Percentiles rank a stretch among this genome's conserved stretches.
phyloP scores from a whole-genome alignment of 2,888 invertebrate species.

The Apoderus coryli region DNA sequence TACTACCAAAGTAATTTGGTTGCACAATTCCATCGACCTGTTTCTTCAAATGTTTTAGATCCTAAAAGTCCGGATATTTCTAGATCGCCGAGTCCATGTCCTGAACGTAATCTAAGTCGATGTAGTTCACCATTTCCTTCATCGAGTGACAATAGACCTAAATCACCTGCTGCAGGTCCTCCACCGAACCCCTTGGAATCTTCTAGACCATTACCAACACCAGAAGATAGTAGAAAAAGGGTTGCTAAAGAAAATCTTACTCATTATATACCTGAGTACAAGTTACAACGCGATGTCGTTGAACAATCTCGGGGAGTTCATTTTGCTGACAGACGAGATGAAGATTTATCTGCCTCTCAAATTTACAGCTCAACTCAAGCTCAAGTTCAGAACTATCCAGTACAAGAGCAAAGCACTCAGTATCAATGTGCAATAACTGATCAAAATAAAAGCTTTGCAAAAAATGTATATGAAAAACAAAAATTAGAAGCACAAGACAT shows the following conservation, averaged over 20 bases:
- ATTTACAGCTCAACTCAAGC: slow-evolving; percentile 18
- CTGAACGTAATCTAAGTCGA: slow-evolving; percentile 26
- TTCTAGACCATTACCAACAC: slow-evolving; percentile 23
- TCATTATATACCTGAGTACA: slow-evolving; percentile 27
- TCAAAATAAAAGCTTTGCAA: slow-evolving; percentile 1
- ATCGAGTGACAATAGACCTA: slow-evolving; percentile 32
- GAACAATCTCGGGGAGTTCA: slow-evolving; percentile 20
- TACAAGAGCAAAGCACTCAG: slow-evolving; percentile 7
- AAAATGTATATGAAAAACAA: slow-evolving; percentile 10
- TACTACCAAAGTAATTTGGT: slow-evolving; percentile 66
- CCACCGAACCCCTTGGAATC: slow-evolving; percentile 48
- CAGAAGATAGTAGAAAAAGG: slow-evolving; percentile 20
- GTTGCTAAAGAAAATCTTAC: slow-evolving; percentile 26
- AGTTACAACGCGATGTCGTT: slow-evolving; percentile 19
- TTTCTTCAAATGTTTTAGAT: slow-evolving; percentile 44
- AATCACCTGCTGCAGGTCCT: slow-evolving; percentile 57
- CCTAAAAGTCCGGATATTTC: slow-evolving; percentile 43
- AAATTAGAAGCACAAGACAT: slow-evolving; percentile 14
- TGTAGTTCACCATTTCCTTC: slow-evolving; percentile 26
- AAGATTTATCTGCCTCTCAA: slow-evolving; percentile 8
- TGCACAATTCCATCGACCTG: slow-evolving; percentile 47
- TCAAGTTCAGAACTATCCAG: slow-evolving; percentile 12
- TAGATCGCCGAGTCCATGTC: slow-evolving; percentile 50
- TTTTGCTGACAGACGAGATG: slow-evolving; percentile 10
- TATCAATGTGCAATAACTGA: slow-evolving; percentile 1